phyloP scores from a whole-genome alignment of 2,113 vertebrate genomes.

The Thamnaconus septentrionalis region DNA sequence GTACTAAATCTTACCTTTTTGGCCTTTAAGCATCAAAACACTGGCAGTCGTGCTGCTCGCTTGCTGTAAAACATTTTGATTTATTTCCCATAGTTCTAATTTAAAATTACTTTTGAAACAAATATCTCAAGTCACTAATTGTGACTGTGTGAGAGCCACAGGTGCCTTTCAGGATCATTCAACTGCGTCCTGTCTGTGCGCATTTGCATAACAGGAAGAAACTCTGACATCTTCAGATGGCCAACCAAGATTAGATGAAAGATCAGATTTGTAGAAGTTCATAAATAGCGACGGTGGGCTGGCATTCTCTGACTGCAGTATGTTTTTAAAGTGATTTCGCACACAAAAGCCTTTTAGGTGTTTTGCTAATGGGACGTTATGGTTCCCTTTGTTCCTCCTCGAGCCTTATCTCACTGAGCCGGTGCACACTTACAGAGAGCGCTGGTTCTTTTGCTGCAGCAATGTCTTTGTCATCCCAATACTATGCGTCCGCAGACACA shows the following conservation, averaged over 20 bases:
- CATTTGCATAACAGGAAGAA: slow-evolving; percentile 5
- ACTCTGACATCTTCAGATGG: background rate
- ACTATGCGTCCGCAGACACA: background rate
- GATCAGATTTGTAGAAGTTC: background rate
- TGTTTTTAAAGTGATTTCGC: slow-evolving; percentile 8
- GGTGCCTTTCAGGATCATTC: slow-evolving; percentile 13
- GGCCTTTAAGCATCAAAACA: too few relatives aligned
- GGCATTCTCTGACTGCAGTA: background rate
- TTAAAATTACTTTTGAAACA: too few relatives aligned
- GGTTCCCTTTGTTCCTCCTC: slow-evolving; percentile 8
- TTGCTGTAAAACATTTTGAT: too few relatives aligned
- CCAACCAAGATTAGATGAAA: too few relatives aligned
- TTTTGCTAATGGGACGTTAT: slow-evolving; percentile 6
- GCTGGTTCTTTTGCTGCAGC: too few relatives aligned
- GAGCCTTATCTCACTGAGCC: background rate
- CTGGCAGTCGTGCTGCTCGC: too few relatives aligned
- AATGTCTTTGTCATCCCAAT: too few relatives aligned
- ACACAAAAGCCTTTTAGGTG: slow-evolving; percentile 14
- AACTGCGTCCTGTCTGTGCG: slow-evolving; percentile 21
- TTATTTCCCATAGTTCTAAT: too few relatives aligned
- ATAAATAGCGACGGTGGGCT: background rate
- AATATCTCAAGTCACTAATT: too few relatives aligned
- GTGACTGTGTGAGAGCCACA: background rate
- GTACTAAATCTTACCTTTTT: too few relatives aligned
- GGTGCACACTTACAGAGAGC: too few relatives aligned